Evolutionary conservation across 2,797 vertebrate genomes (phyloP).

Genomic region (Manis crassicaudata): DNA sequence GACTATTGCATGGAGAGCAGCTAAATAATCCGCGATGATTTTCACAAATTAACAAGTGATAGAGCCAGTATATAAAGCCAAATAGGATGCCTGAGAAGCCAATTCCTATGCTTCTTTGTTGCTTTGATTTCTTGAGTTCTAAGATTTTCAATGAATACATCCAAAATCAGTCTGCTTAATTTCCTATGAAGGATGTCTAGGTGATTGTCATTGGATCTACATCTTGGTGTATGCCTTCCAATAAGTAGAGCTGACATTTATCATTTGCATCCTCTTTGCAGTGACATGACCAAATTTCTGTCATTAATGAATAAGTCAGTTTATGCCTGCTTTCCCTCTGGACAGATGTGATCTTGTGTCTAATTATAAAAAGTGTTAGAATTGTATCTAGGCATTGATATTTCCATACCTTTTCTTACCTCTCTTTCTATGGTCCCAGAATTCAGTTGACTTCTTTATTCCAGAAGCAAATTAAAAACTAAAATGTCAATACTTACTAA

Average conservation of each 20-base stretch:
- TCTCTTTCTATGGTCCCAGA: background rate
- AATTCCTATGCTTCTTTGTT: background rate
- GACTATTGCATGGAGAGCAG: background rate
- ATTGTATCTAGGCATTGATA: background rate
- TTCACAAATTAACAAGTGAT: background rate
- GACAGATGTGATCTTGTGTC: background rate
- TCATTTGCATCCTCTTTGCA: background rate
- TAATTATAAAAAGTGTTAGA: background rate
- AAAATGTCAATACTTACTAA: background rate
- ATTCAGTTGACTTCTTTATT: slow-evolving; percentile 1
- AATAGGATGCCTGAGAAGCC: background rate
- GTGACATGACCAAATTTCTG: background rate
- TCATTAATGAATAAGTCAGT: background rate
- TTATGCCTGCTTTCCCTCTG: background rate
- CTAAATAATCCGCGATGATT: background rate
- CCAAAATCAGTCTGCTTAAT: background rate
- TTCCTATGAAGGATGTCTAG: background rate
- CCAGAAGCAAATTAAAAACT: background rate
- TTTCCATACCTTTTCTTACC: background rate
- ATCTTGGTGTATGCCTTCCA: background rate
- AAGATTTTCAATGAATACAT: background rate
- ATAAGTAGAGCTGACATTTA: background rate
- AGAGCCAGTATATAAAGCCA: background rate
- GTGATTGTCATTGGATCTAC: background rate
- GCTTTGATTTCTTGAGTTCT: background rate